phyloP scores from a whole-genome alignment of 1,140 invertebrate species.

The Drosophila quadrilineata region DNA sequence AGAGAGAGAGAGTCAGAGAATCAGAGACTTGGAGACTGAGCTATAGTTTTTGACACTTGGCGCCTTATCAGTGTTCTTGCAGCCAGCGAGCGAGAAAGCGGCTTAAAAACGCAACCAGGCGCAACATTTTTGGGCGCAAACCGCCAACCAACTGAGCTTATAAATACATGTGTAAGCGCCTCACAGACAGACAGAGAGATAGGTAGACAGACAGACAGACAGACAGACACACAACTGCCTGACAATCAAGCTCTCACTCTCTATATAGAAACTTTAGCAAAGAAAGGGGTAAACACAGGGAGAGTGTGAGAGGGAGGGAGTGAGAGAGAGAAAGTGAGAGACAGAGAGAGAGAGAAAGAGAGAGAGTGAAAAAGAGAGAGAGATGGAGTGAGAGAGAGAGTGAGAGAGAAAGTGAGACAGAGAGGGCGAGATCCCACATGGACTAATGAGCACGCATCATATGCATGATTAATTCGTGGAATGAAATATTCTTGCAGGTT shows the following conservation, averaged over 20 bases:
- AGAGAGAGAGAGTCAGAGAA: too few species aligned
- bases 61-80: slow-evolving; percentile 64
- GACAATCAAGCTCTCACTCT: too few species aligned
- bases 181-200: not conserved
- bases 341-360: not conserved
- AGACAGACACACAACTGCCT: too few species aligned
- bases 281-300: too few species aligned
- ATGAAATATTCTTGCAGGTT: slow-evolving; percentile 49
- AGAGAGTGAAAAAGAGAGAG: not conserved
- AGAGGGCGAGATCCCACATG: too few species aligned
- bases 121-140: slow-evolving; percentile 27
- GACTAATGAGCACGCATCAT: slow-evolving; percentile 54
- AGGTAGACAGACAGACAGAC: not conserved
- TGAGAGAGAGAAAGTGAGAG: not conserved
- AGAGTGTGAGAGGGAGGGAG: too few species aligned
- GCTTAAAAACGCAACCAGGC: slow-evolving; percentile 40
- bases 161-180: slow-evolving; percentile 4
- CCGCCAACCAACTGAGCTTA: not conserved
- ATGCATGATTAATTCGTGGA: slow-evolving; percentile 68
- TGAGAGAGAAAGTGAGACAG: not conserved
- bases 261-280: too few species aligned
- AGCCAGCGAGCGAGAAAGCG: slow-evolving; percentile 32
- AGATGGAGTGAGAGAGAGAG: not conserved
- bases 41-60: slow-evolving; percentile 71
- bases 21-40: too few species aligned